Percentiles rank a stretch among this genome's conserved stretches.
Conservation (phyloP, 2,797 vertebrate species). For the Vireo griseus region DNA sequence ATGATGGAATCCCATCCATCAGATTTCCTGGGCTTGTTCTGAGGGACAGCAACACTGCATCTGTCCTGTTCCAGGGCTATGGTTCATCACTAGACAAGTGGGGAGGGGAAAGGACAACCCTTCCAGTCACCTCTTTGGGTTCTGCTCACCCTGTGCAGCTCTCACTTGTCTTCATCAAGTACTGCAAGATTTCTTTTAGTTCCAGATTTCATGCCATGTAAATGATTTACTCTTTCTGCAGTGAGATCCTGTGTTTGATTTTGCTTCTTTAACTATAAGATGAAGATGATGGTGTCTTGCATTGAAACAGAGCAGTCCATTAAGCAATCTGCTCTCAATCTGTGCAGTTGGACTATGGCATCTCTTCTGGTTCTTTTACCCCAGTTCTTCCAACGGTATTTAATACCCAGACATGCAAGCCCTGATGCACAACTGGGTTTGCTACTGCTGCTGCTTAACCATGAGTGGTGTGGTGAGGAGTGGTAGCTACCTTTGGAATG, state of each 20-base stretch:
- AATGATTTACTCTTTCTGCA: background rate
- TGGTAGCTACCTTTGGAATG: background rate
- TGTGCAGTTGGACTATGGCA: background rate
- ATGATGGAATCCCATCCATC: too few relatives aligned
- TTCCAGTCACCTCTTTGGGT: background rate
- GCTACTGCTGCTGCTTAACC: background rate
- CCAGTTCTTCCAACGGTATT: background rate
- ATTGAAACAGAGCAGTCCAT: background rate
- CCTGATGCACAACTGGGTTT: background rate
- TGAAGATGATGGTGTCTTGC: background rate
- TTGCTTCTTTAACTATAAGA: background rate
- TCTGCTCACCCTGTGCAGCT: background rate
- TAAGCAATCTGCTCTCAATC: background rate
- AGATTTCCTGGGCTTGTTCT: background rate
- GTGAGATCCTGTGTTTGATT: background rate
- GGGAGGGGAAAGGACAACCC: background rate
- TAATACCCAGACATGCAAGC: background rate
- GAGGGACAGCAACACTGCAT: fast-evolving
- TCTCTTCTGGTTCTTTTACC: background rate
- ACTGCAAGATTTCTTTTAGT: background rate
- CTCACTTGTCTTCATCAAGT: background rate
- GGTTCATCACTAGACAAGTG: fast-evolving
- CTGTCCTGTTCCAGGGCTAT: background rate
- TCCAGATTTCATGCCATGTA: background rate
- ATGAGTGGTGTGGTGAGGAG: background rate